Evolutionary conservation across 2,113 vertebrate species (phyloP).

Genomic region (Corynorhinus townsendii): DNA sequence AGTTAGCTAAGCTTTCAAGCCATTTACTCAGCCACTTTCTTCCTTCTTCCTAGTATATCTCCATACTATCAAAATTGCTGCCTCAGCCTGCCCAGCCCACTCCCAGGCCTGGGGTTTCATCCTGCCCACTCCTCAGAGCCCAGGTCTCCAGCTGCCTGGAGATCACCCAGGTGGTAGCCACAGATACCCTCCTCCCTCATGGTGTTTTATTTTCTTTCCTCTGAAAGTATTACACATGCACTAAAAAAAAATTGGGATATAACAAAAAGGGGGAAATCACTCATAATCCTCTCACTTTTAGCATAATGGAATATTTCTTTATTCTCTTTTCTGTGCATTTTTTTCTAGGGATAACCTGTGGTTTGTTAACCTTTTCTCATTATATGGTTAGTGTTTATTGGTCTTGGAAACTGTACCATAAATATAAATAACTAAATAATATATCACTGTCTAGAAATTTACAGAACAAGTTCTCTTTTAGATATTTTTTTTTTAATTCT

Average conservation of each 20-base stretch:
- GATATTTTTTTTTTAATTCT: neutral
- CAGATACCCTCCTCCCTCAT: neutral
- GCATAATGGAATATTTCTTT: neutral
- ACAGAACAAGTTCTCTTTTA: neutral
- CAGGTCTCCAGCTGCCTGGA: neutral
- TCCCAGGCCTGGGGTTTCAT: neutral
- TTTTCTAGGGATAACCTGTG: neutral
- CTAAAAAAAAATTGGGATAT: neutral
- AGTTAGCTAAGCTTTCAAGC: neutral
- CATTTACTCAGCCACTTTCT: neutral
- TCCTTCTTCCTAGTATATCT: neutral
- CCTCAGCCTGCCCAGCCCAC: neutral
- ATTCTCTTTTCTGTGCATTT: neutral
- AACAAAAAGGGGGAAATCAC: neutral
- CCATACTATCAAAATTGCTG: neutral
- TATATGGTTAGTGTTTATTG: neutral
- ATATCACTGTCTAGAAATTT: neutral
- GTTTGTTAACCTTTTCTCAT: neutral
- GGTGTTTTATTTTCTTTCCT: neutral
- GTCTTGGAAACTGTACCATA: neutral
- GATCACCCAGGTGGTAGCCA: neutral
- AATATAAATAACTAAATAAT: neutral
- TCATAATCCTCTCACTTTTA: neutral
- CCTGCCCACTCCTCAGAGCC: neutral
- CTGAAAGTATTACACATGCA: neutral